phyloP scores from a whole-genome alignment of 1,140 invertebrate genomes.

The Drosophila obscura region DNA sequence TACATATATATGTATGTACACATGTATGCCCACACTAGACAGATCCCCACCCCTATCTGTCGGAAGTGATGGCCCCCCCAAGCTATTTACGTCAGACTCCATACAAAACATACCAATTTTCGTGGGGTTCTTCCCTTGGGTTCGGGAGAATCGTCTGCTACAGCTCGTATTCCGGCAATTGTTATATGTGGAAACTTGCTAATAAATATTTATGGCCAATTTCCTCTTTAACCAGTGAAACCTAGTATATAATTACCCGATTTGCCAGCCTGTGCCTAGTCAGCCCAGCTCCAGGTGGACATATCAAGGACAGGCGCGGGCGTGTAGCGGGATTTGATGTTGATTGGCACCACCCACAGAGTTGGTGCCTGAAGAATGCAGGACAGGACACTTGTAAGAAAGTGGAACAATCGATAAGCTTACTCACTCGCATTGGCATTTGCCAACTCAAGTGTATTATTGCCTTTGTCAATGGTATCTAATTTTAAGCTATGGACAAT shows the following conservation, averaged over 20 bases:
- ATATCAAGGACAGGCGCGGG: slow-evolving; percentile 19
- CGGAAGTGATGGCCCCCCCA: neutral
- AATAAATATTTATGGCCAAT: slow-evolving; percentile 60
- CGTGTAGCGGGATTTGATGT: slow-evolving; percentile 23
- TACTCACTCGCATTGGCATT: neutral
- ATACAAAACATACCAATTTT: neutral
- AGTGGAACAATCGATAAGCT: slow-evolving; percentile 52
- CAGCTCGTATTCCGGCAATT: neutral
- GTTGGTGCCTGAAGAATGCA: slow-evolving; percentile 25
- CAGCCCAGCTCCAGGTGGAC: slow-evolving; percentile 13
- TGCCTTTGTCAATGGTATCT: slow-evolving; percentile 21
- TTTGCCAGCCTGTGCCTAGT: slow-evolving; percentile 7
- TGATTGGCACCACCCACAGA: slow-evolving; percentile 24
- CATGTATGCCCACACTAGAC: slow-evolving; percentile 1
- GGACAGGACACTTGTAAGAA: slow-evolving; percentile 19
- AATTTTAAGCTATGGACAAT: slow-evolving; percentile 23
- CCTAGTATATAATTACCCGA: slow-evolving; percentile 41
- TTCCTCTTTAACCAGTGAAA: slow-evolving; percentile 9
- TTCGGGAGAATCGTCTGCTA: neutral
- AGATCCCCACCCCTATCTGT: no score
- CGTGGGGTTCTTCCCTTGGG: neutral
- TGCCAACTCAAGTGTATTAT: neutral
- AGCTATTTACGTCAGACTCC: slow-evolving; percentile 33
- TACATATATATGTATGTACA: slow-evolving; percentile 4
- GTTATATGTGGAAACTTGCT: neutral